These are phyloP conservation scores for Augiades crinisus DNA, from an alignment of 2,888 invertebrate species.

Conservation along the genomic window DNA sequence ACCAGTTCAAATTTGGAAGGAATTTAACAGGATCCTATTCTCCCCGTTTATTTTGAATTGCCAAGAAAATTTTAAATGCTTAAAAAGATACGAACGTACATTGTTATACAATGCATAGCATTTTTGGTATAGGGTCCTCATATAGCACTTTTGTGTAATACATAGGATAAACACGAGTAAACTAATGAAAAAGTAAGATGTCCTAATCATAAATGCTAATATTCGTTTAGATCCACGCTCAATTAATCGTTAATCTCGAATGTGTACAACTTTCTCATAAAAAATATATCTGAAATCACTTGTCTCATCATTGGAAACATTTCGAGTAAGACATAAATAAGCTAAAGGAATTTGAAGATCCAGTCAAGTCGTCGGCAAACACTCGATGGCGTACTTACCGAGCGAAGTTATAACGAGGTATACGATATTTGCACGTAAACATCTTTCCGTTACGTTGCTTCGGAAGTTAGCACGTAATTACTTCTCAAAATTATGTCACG, in stretches of 20 bases:
- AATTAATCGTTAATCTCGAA: too few relatives aligned
- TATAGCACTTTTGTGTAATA: too few relatives aligned
- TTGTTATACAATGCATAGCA: too few relatives aligned
- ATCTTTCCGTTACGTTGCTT: conserved; percentile 2
- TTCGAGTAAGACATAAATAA: background rate
- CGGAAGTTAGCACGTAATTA: background rate
- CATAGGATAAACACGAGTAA: too few relatives aligned
- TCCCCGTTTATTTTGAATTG: background rate
- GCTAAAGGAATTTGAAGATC: conserved; percentile 9
- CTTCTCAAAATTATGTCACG: background rate
- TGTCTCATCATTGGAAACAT: background rate
- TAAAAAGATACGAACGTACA: background rate
- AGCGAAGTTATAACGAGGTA: conserved; percentile 11
- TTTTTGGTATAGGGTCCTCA: too few relatives aligned
- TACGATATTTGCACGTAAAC: conserved; percentile 11
- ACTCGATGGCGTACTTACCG: background rate
- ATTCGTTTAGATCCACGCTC: too few relatives aligned
- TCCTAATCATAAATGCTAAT: too few relatives aligned
- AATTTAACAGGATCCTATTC: conserved; percentile 1
- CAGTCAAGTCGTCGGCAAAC: background rate
- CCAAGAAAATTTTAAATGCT: background rate
- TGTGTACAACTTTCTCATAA: too few relatives aligned
- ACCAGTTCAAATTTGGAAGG: conserved; percentile 22
- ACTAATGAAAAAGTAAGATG: too few relatives aligned
- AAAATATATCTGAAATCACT: too few relatives aligned